Evolutionary conservation across 2,113 vertebrate species (phyloP).

Genomic region (Rhinoderma darwinii): DNA sequence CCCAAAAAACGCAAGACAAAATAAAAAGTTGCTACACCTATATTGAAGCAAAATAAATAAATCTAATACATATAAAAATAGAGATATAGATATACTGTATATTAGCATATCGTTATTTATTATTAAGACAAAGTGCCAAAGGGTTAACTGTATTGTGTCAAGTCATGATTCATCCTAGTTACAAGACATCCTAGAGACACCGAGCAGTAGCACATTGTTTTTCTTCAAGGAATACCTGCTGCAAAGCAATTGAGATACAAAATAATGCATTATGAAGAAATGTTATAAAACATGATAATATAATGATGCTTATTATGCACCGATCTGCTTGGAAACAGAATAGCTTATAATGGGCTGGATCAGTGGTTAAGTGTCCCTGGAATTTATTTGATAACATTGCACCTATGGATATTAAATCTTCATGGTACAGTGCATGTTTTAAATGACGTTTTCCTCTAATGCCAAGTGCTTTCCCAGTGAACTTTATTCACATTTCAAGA

Average conservation of each 20-base stretch:
- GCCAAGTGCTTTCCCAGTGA: not conserved
- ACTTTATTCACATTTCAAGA: conserved; percentile 17
- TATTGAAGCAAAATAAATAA: too few species aligned
- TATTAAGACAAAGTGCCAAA: not conserved
- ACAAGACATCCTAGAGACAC: not conserved
- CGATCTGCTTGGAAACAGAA: not conserved
- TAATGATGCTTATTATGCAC: not conserved
- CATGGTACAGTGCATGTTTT: not conserved
- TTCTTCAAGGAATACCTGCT: not conserved
- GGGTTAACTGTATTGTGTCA: not conserved
- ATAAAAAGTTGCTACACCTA: too few species aligned
- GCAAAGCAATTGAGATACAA: not conserved
- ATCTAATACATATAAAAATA: too few species aligned
- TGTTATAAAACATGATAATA: not conserved
- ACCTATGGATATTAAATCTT: conserved; percentile 23
- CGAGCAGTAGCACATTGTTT: not conserved
- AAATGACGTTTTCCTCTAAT: not conserved
- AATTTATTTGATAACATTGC: not conserved
- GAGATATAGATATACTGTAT: too few species aligned
- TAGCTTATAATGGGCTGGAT: not conserved
- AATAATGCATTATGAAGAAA: too few species aligned
- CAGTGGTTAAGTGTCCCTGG: not conserved
- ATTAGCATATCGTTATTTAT: not conserved
- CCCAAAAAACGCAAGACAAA: too few species aligned
- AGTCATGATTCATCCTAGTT: not conserved